Evolutionary conservation across 2,888 invertebrate genomes (phyloP).

Genomic region (Lacanobia oleracea): DNA sequence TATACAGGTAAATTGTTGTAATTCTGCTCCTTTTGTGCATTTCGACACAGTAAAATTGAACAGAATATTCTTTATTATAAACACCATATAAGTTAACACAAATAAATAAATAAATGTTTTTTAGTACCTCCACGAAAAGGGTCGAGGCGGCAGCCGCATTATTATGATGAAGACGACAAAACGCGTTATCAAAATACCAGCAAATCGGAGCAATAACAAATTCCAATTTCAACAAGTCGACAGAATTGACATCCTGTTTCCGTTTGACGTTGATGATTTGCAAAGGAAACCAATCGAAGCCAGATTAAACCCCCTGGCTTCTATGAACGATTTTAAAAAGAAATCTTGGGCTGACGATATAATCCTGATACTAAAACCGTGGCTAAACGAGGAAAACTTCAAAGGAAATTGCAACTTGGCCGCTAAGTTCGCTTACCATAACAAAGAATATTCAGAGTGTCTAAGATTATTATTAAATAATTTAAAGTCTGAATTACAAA

Average conservation of each 20-base stretch:
- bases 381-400: constrained; percentile 80
- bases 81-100: no score
- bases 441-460: constrained; percentile 79
- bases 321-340: constrained; percentile 81
- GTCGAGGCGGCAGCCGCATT: constrained; percentile 90
- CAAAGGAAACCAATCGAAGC: constrained; percentile 79
- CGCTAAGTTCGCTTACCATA: constrained; percentile 85
- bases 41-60: no score
- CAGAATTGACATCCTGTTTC: constrained; percentile 84
- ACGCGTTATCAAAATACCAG: constrained; percentile 93
- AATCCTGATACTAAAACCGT: constrained; percentile 80
- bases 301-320: constrained; percentile 76
- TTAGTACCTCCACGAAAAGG: constrained; percentile 90
- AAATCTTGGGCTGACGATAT: constrained; percentile 85
- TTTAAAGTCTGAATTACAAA: constrained; percentile 70
- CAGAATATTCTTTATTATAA: no score
- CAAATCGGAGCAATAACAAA: constrained; percentile 80
- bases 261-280: constrained; percentile 79
- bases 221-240: constrained; percentile 84
- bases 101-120: no score
- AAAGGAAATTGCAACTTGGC: constrained; percentile 81
- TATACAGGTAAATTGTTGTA: constrained; percentile 72
- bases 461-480: constrained; percentile 78
- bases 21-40: background rate
- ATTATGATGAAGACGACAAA: constrained; percentile 93